These are phyloP conservation scores for Chaetophractus vellerosus DNA, from an alignment of 2,797 vertebrate genomes.

Conservation along the genomic window DNA sequence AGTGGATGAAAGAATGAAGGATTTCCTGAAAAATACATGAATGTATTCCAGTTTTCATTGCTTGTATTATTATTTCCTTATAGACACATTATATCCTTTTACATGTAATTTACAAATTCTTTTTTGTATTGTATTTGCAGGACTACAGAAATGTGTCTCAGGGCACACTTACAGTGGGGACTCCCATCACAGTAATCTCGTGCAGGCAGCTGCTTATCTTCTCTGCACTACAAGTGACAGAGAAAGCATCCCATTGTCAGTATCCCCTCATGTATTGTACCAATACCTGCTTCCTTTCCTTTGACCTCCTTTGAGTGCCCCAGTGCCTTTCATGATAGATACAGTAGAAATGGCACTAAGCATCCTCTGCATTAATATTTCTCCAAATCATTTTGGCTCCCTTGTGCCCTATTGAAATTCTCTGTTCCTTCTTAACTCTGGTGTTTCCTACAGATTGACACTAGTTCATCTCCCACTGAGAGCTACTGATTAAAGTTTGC, in stretches of 20 bases:
- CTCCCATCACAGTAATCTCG: slow-evolving; percentile 40
- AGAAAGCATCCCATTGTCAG: slow-evolving; percentile 50
- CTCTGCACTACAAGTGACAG: slow-evolving; percentile 57
- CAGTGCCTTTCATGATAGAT: not conserved
- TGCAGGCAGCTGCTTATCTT: slow-evolving; percentile 77
- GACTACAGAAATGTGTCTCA: slow-evolving; percentile 14
- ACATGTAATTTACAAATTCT: slow-evolving; percentile 63
- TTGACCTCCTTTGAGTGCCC: not conserved
- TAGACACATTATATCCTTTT: not conserved
- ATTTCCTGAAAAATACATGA: slow-evolving; percentile 27
- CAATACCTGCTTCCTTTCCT: not conserved
- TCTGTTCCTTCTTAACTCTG: not conserved
- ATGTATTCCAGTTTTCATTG: not conserved
- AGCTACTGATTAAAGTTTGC: too few species aligned
- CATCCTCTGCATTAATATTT: not conserved
- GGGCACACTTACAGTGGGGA: slow-evolving; percentile 9
- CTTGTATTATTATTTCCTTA: slow-evolving; percentile 42
- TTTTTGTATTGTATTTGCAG: not conserved
- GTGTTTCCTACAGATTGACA: not conserved
- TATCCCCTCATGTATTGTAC: slow-evolving; percentile 1
- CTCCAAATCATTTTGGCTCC: not conserved
- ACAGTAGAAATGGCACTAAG: not conserved
- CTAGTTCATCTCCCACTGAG: not conserved
- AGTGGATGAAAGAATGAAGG: not conserved
- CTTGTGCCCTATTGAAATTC: not conserved